These are phyloP conservation scores for Anser brachyrhynchus DNA, from an alignment of 2,113 vertebrate genomes.

Conservation along the genomic window DNA sequence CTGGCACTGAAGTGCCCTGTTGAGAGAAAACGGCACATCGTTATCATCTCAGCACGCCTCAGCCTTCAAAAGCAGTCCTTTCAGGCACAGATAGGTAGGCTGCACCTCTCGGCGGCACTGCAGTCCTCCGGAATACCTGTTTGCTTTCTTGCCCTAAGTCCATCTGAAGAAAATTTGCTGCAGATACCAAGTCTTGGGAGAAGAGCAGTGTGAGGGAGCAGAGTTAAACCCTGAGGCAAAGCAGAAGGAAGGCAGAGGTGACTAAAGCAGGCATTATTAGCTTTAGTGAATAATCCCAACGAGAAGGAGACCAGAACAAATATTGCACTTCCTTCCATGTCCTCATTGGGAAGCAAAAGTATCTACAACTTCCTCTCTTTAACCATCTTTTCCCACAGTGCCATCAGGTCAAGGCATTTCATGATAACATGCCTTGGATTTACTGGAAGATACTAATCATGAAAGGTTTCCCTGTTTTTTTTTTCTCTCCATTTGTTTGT, in stretches of 20 bases:
- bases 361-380: background rate
- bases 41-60: background rate
- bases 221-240: background rate
- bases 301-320: background rate
- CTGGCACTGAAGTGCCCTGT: background rate
- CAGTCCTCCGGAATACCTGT: background rate
- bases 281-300: fast-evolving
- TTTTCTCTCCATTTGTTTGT: background rate
- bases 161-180: background rate
- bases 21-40: background rate
- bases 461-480: background rate
- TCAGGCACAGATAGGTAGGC: background rate
- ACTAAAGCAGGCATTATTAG: background rate
- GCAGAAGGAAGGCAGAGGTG: background rate
- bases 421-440: background rate
- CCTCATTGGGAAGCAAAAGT: background rate
- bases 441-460: background rate
- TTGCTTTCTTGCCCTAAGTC: background rate
- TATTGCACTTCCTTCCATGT: fast-evolving
- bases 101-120: background rate
- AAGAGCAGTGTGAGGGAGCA: background rate
- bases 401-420: background rate
- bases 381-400: background rate
- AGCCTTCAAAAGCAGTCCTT: background rate
- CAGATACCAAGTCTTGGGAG: background rate